These are phyloP conservation scores for Melanerpes aurifrons DNA, from an alignment of 2,113 vertebrate genomes.

Conservation along the genomic window DNA sequence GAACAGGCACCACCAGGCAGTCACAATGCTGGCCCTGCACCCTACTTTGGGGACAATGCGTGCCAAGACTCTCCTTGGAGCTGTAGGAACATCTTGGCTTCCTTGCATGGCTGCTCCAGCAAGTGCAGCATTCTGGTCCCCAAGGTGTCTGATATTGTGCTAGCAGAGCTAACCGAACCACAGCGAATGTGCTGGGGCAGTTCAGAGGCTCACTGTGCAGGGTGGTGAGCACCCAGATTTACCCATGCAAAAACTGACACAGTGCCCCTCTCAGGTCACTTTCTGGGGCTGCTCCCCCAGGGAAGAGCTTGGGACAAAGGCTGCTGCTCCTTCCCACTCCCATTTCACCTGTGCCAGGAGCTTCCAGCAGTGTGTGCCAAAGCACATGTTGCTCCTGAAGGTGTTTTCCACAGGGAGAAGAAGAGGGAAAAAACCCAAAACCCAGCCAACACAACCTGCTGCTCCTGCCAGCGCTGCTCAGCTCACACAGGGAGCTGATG, in stretches of 20 bases:
- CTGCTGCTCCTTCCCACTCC: neutral
- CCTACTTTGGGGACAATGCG: neutral
- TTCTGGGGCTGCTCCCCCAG: rapidly evolving
- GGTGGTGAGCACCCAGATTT: neutral
- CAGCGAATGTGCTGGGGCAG: neutral
- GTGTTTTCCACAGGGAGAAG: neutral
- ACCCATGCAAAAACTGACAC: neutral
- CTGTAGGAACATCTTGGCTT: neutral
- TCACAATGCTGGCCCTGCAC: neutral
- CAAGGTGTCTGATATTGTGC: neutral
- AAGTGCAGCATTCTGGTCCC: neutral
- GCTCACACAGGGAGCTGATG: neutral
- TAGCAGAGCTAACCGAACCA: neutral
- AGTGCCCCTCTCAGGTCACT: neutral
- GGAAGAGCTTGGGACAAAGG: neutral
- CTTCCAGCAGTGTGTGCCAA: rapidly evolving
- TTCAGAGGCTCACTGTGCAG: neutral
- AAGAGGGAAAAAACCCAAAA: neutral
- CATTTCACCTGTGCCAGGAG: neutral
- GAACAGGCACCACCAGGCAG: neutral
- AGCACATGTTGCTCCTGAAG: rapidly evolving
- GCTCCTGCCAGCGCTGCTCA: neutral
- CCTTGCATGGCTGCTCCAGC: neutral
- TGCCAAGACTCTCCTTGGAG: neutral
- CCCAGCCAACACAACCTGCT: neutral